Percentiles rank a stretch among this genome's conserved stretches.
phyloP scores from a whole-genome alignment of 1,140 invertebrate genomes.

The Drosophila nebulosa region DNA sequence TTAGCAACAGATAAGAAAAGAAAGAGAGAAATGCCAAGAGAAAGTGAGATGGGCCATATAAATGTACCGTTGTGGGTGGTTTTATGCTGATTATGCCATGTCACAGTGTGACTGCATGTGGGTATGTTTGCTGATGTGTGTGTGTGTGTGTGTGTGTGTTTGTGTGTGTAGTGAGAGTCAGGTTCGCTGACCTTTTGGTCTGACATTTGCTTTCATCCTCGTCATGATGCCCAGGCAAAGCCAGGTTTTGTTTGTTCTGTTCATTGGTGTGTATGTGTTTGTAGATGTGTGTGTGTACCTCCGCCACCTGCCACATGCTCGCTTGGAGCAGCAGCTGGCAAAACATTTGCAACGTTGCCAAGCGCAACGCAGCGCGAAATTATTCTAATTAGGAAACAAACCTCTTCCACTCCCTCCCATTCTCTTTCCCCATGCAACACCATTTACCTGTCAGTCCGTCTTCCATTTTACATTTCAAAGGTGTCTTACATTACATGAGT shows the following conservation, averaged over 20 bases:
- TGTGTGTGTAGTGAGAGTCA: slow-evolving; percentile 14
- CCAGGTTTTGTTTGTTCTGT: slow-evolving; percentile 36
- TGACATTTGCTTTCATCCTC: slow-evolving; percentile 49
- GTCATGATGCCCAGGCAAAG: slow-evolving; percentile 39
- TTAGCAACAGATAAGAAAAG: background rate
- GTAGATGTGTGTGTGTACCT: slow-evolving; percentile 1
- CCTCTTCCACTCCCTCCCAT: too few species aligned
- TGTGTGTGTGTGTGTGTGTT: slow-evolving; percentile 6
- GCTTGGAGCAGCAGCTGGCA: slow-evolving; percentile 40
- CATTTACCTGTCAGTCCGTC: slow-evolving; percentile 23
- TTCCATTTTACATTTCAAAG: background rate
- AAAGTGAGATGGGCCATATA: background rate
- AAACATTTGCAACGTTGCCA: slow-evolving; percentile 49
- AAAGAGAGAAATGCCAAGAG: background rate
- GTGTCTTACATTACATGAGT: background rate
- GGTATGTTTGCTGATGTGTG: background rate
- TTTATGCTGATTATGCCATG: slow-evolving; percentile 1
- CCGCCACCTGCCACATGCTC: background rate
- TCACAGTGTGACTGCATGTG: background rate
- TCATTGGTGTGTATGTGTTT: slow-evolving; percentile 23
- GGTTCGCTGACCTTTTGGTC: slow-evolving; percentile 60
- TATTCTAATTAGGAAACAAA: slow-evolving; percentile 66
- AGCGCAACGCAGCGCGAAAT: slow-evolving; percentile 71
- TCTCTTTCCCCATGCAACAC: slow-evolving; percentile 9
- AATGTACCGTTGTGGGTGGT: background rate